phyloP scores from a whole-genome alignment of 2,797 vertebrate species.

The Chaetodon trifasciatus region DNA sequence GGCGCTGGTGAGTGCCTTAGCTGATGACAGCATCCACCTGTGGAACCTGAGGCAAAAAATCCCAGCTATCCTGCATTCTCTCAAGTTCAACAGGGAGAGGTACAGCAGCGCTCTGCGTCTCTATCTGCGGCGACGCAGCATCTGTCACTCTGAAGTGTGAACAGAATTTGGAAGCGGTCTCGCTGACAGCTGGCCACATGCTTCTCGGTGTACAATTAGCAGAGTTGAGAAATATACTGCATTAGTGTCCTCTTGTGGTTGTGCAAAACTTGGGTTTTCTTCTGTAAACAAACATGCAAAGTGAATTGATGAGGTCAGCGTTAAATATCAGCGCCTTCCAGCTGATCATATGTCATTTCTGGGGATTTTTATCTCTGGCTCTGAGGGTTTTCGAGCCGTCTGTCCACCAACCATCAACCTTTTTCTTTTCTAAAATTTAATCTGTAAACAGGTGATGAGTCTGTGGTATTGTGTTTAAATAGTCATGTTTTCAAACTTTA shows the following conservation, averaged over 20 bases:
- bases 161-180: background rate
- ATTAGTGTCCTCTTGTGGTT: background rate
- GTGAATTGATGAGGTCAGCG: background rate
- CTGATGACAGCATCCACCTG: slow-evolving; percentile 97
- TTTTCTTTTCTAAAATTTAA: background rate
- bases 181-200: slow-evolving; percentile 24
- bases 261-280: background rate
- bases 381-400: background rate
- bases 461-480: background rate
- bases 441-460: background rate
- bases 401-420: background rate
- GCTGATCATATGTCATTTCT: background rate
- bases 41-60: slow-evolving; percentile 99
- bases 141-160: slow-evolving; percentile 19
- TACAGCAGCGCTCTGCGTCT: slow-evolving; percentile 61
- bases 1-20: slow-evolving; percentile 99
- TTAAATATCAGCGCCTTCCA: background rate
- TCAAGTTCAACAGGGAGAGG: slow-evolving; percentile 98
- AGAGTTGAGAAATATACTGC: background rate
- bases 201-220: slow-evolving; percentile 21
- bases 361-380: background rate
- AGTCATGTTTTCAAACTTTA: background rate
- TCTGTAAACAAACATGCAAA: background rate
- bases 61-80: slow-evolving; percentile 97
- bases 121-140: background rate